These are phyloP conservation scores for Tupaia chinensis DNA, from an alignment of 2,113 vertebrate genomes.

Conservation along the genomic window DNA sequence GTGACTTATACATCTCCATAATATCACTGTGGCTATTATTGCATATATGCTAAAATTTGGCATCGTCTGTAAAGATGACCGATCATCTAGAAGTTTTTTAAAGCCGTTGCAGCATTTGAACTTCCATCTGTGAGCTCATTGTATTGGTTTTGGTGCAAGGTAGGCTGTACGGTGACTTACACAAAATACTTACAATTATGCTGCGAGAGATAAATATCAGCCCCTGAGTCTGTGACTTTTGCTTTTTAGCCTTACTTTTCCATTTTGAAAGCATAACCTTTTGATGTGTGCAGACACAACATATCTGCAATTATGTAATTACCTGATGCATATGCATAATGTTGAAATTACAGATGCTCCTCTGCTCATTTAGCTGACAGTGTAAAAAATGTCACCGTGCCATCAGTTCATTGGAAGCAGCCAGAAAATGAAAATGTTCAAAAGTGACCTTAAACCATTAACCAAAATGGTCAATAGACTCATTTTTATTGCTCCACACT, in stretches of 20 bases:
- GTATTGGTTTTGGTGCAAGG: not conserved
- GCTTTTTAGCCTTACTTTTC: conserved; percentile 49
- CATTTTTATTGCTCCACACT: not conserved
- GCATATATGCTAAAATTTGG: not conserved
- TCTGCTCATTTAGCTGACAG: conserved; percentile 10
- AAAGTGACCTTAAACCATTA: not conserved
- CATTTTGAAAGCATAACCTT: conserved; percentile 48
- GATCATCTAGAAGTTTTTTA: not conserved
- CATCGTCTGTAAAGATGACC: not conserved
- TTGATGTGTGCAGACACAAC: conserved; percentile 43
- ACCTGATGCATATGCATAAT: conserved; percentile 15
- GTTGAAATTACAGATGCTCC: not conserved
- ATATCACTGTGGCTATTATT: not conserved
- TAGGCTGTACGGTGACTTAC: not conserved
- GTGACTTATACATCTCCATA: not conserved
- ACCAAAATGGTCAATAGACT: not conserved
- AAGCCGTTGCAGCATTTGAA: not conserved
- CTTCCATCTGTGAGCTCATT: not conserved
- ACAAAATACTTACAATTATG: conserved; percentile 10
- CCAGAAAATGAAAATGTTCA: conserved; percentile 2
- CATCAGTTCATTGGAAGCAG: not conserved
- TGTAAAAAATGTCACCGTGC: not conserved
- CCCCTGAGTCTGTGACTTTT: not conserved
- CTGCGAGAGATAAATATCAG: not conserved
- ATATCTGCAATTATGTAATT: conserved; percentile 47